phyloP scores from a whole-genome alignment of 30 jellyfish, hydroid and myxozoan species.

The Cassiopea andromeda region DNA sequence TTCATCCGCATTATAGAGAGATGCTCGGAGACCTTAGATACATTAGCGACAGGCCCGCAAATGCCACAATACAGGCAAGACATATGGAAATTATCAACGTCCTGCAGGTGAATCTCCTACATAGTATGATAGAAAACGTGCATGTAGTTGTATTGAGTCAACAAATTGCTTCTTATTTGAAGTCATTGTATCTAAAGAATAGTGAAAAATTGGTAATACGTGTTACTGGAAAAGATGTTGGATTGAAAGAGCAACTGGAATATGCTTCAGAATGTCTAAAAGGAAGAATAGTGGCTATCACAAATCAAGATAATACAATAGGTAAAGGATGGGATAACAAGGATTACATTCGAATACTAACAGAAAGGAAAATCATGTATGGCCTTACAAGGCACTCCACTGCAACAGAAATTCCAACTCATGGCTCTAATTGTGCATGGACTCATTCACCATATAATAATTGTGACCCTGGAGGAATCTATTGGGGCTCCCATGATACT shows the following conservation, averaged over 20 bases:
- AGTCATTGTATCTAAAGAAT: background rate
- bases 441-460: background rate
- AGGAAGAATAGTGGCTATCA: slow-evolving; percentile 4
- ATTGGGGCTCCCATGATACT: slow-evolving; percentile 79
- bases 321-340: slow-evolving; percentile 43
- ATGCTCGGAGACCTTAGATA: background rate
- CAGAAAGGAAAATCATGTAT: background rate
- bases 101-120: slow-evolving; percentile 7
- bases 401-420: background rate
- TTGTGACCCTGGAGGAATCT: slow-evolving; percentile 51
- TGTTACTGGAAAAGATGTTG: slow-evolving; percentile 8
- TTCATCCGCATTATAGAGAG: background rate
- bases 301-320: slow-evolving; percentile 33
- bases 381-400: slow-evolving; percentile 42
- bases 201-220: slow-evolving; percentile 16
- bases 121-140: background rate
- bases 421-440: slow-evolving; percentile 14
- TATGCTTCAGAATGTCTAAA: slow-evolving; percentile 8
- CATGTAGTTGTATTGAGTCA: slow-evolving; percentile 13
- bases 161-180: slow-evolving; percentile 20
- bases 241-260: slow-evolving; percentile 10
- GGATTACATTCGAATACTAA: background rate
- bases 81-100: slow-evolving; percentile 33
- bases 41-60: background rate
- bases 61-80: background rate